Conservation (phyloP, 53 echinoderm and acorn worm species). For the Antedon mediterranea region DNA sequence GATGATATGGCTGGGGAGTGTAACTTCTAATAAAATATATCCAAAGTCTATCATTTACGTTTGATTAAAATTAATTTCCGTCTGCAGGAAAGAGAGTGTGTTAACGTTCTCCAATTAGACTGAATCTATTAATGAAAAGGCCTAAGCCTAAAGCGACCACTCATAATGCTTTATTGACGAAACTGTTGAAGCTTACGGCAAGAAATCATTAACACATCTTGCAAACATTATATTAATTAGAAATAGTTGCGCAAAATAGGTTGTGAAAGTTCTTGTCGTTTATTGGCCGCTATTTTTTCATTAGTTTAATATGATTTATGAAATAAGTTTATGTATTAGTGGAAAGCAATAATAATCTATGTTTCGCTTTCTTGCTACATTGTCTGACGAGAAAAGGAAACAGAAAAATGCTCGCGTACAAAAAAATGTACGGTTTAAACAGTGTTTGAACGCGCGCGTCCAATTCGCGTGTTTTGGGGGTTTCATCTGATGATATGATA, state of each 20-base stretch:
- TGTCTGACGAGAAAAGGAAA: too few species aligned
- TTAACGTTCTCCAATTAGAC: background rate
- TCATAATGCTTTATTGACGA: background rate
- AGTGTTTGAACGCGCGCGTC: too few species aligned
- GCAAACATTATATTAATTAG: background rate
- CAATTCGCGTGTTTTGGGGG: too few species aligned
- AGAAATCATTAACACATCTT: background rate
- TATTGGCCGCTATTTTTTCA: too few species aligned
- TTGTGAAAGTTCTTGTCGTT: background rate
- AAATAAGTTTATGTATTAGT: too few species aligned
- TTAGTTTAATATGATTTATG: too few species aligned
- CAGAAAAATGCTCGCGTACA: too few species aligned
- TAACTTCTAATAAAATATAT: background rate
- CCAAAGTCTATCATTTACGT: background rate
- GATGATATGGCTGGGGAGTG: background rate
- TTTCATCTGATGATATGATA: too few species aligned
- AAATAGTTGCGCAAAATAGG: background rate
- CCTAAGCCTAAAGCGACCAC: background rate
- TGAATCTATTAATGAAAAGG: background rate
- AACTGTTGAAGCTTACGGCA: background rate
- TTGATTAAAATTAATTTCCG: constrained; percentile 1
- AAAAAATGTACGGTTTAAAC: too few species aligned
- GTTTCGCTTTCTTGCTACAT: too few species aligned
- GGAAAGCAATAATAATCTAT: too few species aligned
- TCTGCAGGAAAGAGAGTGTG: background rate